Conservation (phyloP, 2,888 invertebrate species). For the Parnassius smintheus region DNA sequence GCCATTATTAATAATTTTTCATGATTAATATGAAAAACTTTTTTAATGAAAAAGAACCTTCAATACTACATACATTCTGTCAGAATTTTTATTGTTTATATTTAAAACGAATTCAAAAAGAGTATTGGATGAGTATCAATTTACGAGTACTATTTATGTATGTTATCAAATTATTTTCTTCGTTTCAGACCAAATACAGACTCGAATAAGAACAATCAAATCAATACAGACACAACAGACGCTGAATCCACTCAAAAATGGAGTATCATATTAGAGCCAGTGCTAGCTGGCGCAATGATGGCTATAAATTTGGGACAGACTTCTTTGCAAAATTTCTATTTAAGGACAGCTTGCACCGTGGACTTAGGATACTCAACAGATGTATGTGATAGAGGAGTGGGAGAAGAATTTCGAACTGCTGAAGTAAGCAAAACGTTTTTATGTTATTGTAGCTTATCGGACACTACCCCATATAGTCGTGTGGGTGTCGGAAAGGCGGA, state of each 20-base stretch:
- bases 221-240: conserved; percentile 34
- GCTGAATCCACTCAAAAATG: conserved; percentile 47
- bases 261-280: conserved; percentile 84
- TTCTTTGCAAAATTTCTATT: conserved; percentile 87
- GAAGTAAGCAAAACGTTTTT: conserved; percentile 47
- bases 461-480: too few species aligned
- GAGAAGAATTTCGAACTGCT: conserved; percentile 58
- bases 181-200: conserved; percentile 38
- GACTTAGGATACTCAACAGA: conserved; percentile 83
- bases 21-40: not conserved
- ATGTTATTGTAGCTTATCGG: not conserved
- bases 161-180: not conserved
- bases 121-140: too few species aligned
- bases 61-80: too few species aligned
- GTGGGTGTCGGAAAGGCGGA: too few species aligned
- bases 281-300: conserved; percentile 85
- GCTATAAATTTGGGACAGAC: conserved; percentile 81
- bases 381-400: conserved; percentile 82
- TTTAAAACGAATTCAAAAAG: too few species aligned
- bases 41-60: not conserved
- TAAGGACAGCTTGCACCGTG: conserved; percentile 87
- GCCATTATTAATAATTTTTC: not conserved
- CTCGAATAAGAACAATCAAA: conserved; percentile 30
- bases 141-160: too few species aligned
- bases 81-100: too few species aligned